Base-by-base conservation (phyloP, 2,797 vertebrate species). In the Parauchenoglanis ngamensis region DNA sequence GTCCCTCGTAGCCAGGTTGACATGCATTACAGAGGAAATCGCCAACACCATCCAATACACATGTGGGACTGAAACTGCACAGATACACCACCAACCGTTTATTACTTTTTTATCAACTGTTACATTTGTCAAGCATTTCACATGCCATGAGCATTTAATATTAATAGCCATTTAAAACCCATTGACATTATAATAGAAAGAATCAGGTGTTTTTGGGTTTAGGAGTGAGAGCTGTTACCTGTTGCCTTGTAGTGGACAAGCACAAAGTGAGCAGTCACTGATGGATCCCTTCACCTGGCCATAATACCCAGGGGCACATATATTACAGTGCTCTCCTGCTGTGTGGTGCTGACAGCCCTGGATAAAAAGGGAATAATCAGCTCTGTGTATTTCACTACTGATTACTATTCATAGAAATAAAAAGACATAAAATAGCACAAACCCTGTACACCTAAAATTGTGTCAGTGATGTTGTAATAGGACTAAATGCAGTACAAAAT, bases 21-120 rank as follows among this genome's bases (percentile, higher is more conserved):
- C 98, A 99, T 90, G 96, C 94, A 13, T 95, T 93, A 77, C 98
- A 99, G 46, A 89, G 94, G 92, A 97, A 98, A 89, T 96, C 97
- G 0, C 92, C 91, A 0, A 86, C 90, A 17, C 94, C 97, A 40
- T 97, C 97, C 17, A 94, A 89, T 68, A 96, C 91, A 90, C 98
- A 99, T 0, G 96, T 97, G n/a, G 96, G 94, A 86, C 98, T 99
- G 92, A 98, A 99, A 91, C 98, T 99, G 89, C 28, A 92, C 56
- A 91, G 89, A 77, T n/a, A 67, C 63, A 80, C n/a, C 49, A 70
- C 31, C 17, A 78, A 87, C 4, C 5, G 21, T 35, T 17, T 17
- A 44, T 63, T 81, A 63, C 4, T 31, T 2, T 31, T 31, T 72
- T 19, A 79, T 19, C 76, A 86, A 11, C 7, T 17, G 23, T 35